These are phyloP conservation scores for Clarias magur DNA, from an alignment of 2,113 vertebrate genomes.

Conservation along the genomic window DNA sequence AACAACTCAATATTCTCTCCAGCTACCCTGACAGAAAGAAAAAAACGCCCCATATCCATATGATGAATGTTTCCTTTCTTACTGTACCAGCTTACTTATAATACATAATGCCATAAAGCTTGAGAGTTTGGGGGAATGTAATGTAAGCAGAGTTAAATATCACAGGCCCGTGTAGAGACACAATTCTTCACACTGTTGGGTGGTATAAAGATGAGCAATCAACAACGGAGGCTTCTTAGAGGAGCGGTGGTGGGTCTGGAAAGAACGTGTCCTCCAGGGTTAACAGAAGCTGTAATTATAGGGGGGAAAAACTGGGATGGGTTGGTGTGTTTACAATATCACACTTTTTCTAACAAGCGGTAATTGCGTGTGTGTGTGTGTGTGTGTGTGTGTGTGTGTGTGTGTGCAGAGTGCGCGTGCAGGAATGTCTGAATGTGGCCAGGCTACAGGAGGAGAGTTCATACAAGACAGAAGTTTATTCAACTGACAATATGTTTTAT, in stretches of 20 bases:
- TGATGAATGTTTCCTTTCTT: background rate
- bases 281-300: slow-evolving; percentile 58
- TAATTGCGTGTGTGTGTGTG: slow-evolving; percentile 64
- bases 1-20: background rate
- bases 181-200: background rate
- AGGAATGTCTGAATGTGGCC: slow-evolving; percentile 59
- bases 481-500: slow-evolving; percentile 56
- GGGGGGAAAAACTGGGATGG: background rate
- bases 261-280: slow-evolving; percentile 43
- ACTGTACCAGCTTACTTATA: no score
- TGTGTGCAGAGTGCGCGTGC: slow-evolving; percentile 55
- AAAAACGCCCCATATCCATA: background rate
- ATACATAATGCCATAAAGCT: background rate
- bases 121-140: background rate
- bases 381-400: slow-evolving; percentile 59
- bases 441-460: slow-evolving; percentile 59
- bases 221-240: slow-evolving; percentile 21
- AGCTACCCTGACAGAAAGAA: background rate
- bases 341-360: slow-evolving; percentile 62
- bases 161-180: background rate
- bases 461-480: slow-evolving; percentile 54
- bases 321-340: slow-evolving; percentile 61
- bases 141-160: background rate
- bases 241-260: slow-evolving; percentile 18
- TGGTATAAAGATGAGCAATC: background rate